phyloP scores from a whole-genome alignment of 2,113 vertebrate species.

The Platycercus adscitus region DNA sequence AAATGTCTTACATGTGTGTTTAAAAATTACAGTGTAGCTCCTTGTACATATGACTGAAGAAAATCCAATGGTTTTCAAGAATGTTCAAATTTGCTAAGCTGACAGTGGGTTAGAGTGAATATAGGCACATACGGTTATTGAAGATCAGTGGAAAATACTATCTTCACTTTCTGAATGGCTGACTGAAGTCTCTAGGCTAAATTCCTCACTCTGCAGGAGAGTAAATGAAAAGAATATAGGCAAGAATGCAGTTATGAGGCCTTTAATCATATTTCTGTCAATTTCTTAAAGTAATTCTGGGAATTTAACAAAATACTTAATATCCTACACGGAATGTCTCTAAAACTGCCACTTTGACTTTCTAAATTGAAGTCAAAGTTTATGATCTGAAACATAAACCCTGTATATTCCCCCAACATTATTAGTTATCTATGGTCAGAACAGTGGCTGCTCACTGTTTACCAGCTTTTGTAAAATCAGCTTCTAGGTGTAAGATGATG shows the following conservation, averaged over 20 bases:
- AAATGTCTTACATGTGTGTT: background rate
- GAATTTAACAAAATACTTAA: background rate
- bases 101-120: background rate
- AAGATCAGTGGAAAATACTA: background rate
- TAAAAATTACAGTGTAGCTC: background rate
- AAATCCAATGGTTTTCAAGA: background rate
- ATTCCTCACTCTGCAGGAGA: background rate
- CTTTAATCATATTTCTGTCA: background rate
- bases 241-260: background rate
- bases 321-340: background rate
- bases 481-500: background rate
- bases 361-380: background rate
- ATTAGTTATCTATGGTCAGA: background rate
- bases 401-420: accelerated
- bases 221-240: background rate
- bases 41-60: background rate
- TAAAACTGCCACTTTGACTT: background rate
- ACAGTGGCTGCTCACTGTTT: background rate
- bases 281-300: background rate
- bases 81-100: background rate
- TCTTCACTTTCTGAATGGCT: background rate
- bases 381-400: background rate
- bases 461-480: background rate
- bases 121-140: background rate
- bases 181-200: background rate